Base-by-base conservation (phyloP, 1,140 invertebrate species). In the Drosophila sechellia region DNA sequence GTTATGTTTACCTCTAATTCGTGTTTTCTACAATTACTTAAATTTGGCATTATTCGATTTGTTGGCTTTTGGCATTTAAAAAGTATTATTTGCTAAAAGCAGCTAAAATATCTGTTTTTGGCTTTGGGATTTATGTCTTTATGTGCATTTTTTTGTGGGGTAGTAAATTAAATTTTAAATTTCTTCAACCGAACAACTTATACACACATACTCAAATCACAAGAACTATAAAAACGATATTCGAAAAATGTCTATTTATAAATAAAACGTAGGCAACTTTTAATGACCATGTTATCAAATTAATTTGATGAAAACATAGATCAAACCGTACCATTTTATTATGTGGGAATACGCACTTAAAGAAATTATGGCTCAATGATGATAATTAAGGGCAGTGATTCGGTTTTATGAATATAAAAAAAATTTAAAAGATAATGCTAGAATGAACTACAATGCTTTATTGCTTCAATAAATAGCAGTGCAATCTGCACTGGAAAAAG, bases 151-250 rank as follows among this genome's bases (percentile, higher is more conserved):
- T 77, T 85, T 80, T 57, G 11, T 15, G 43, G 42, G 65, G 60
- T 10, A 63, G 66, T 86, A 85, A 85, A 81, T 81, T 64, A 60
- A 58, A 78, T 71, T 27, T 40, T 40, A 11, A 49, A 63, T 55
- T 55, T 50, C 52, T 45, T 25, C 37, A 50, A 63, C 37, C 34
- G 8, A 74, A 6, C 37, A 55, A 55, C 40, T 46, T 68, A 13
- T 50, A 35, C 13, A 17, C 5, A 58, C 27, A 39, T 61, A 56
- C 58, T 61, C 13, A 61, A 40, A 2, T 8, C 34, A 10, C 59
- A 31, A 20, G 25, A 70, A 49, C 17, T 25, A 53, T 66, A 70
- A 70, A 66, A 59, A 39, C 35, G 25, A 35, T 46, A 70, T 70
- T 72, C 20, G 55, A 22, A 49, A 56, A 50, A 35, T 39, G 55